Conservation (phyloP, 1,140 invertebrate species). For the Grapholita molesta region DNA sequence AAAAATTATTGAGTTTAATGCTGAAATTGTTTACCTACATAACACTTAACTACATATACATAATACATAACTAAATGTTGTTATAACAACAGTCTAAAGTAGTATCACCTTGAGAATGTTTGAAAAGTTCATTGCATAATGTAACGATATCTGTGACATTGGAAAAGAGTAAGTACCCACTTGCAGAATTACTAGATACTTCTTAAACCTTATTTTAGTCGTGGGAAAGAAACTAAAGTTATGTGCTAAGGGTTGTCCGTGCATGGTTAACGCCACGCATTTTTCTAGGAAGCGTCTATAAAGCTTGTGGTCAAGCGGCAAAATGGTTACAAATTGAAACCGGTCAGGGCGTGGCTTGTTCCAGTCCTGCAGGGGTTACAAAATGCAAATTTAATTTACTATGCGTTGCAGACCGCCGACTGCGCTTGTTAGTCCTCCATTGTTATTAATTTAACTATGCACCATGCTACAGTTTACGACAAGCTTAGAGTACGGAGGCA, state of each 20-base stretch:
- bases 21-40: too few relatives aligned
- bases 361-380: slow-evolving; percentile 44
- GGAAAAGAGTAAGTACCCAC: too few relatives aligned
- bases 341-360: slow-evolving; percentile 40
- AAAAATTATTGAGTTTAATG: too few relatives aligned
- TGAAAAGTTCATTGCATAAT: too few relatives aligned
- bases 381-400: slow-evolving; percentile 71
- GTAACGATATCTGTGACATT: too few relatives aligned
- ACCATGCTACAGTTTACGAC: slow-evolving; percentile 56
- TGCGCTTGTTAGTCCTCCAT: slow-evolving; percentile 56
- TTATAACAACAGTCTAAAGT: too few relatives aligned
- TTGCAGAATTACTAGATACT: too few relatives aligned
- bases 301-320: slow-evolving; percentile 33
- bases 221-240: too few relatives aligned
- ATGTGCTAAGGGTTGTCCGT: background rate
- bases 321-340: slow-evolving; percentile 38
- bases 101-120: too few relatives aligned
- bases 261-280: background rate
- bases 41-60: too few relatives aligned
- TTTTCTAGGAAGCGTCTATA: background rate
- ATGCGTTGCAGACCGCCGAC: slow-evolving; percentile 49
- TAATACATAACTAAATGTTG: too few relatives aligned
- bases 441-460: slow-evolving; percentile 73
- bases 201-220: too few relatives aligned
- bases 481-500: slow-evolving; percentile 34